phyloP scores from a whole-genome alignment of 2,888 invertebrate species.

The Drosophila formosana region DNA sequence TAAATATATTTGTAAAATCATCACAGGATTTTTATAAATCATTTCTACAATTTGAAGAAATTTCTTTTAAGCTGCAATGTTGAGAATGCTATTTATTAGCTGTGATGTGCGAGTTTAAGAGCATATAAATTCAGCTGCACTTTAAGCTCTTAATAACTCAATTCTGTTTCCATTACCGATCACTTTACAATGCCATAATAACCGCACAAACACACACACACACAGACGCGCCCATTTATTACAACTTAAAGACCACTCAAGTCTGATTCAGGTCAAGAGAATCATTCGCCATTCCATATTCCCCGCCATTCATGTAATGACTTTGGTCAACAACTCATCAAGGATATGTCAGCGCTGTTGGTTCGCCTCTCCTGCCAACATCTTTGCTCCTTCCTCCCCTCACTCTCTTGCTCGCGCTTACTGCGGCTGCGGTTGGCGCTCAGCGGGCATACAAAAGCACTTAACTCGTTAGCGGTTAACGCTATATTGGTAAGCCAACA shows the following conservation, averaged over 20 bases:
- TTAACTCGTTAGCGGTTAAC: conserved; percentile 79
- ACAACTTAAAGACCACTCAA: conserved; percentile 44
- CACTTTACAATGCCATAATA: conserved; percentile 24
- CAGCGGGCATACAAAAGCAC: conserved; percentile 72
- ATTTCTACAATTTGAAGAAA: too few species aligned
- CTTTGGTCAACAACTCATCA: conserved; percentile 79
- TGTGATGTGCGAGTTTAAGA: not conserved
- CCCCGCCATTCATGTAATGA: conserved; percentile 62
- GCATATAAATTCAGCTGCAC: not conserved
- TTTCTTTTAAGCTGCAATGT: too few species aligned
- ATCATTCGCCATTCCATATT: conserved; percentile 47
- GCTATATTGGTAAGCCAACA: conserved; percentile 73
- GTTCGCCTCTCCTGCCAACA: conserved; percentile 8
- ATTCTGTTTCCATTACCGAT: conserved; percentile 24
- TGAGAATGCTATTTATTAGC: not conserved
- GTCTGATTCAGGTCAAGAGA: conserved; percentile 57
- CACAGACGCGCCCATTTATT: conserved; percentile 10
- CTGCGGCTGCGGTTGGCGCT: conserved; percentile 63
- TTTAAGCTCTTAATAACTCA: conserved; percentile 26
- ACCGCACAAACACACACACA: conserved; percentile 13
- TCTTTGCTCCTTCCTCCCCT: not conserved
- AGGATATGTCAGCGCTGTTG: conserved; percentile 55
- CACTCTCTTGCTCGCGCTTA: not conserved
- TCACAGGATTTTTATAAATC: too few species aligned
- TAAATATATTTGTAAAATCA: not conserved